A percentile compares a stretch with the other conserved stretches of the same genome.
phyloP scores from a whole-genome alignment of 2,888 invertebrate genomes.

The Acrobasis consociella region DNA sequence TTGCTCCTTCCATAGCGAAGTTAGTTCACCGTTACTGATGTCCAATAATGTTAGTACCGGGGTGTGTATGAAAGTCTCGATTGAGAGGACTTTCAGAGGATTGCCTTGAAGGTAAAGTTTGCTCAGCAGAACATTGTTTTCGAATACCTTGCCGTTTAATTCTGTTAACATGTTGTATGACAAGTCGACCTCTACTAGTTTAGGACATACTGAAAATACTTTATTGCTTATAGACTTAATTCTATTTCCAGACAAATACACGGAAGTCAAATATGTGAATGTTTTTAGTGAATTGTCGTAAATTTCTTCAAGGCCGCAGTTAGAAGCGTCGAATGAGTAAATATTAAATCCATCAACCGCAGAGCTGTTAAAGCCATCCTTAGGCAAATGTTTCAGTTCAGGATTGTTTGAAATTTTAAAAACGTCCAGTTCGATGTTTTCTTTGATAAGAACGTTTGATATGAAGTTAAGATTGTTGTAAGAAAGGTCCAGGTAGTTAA shows the following conservation, averaged over 20 bases:
- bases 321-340: conserved; percentile 87
- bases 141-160: conserved; percentile 85
- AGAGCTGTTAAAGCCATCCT: conserved; percentile 84
- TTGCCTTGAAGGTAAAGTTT: conserved; percentile 88
- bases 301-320: conserved; percentile 86
- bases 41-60: conserved; percentile 86
- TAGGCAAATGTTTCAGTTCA: conserved; percentile 85
- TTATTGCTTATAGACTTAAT: conserved; percentile 80
- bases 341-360: conserved; percentile 83
- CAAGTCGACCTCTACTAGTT: conserved; percentile 87
- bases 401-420: conserved; percentile 88
- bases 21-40: conserved; percentile 86
- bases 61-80: conserved; percentile 85
- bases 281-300: conserved; percentile 86
- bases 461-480: conserved; percentile 87
- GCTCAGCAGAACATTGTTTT: conserved; percentile 85
- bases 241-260: conserved; percentile 87
- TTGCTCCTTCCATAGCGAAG: conserved; percentile 85
- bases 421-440: conserved; percentile 86
- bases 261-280: conserved; percentile 86
- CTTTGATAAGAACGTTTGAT: conserved; percentile 86
- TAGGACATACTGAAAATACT: conserved; percentile 79
- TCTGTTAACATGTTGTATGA: conserved; percentile 86
- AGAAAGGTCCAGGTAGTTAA: conserved; percentile 88
- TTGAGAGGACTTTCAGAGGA: conserved; percentile 85